phyloP scores from a whole-genome alignment of 2,888 invertebrate species.

The Eupithecia centaureata region DNA sequence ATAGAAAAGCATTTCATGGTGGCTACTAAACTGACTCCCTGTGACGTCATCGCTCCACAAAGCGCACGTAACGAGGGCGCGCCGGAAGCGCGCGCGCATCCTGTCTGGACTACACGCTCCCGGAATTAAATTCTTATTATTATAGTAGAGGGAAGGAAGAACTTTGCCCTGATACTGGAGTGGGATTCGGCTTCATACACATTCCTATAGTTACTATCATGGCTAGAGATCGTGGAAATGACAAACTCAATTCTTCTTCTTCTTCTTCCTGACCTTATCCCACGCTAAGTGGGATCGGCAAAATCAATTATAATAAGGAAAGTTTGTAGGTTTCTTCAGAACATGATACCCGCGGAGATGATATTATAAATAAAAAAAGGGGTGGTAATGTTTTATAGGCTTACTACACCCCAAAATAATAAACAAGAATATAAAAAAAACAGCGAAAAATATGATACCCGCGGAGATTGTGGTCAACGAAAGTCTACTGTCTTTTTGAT shows the following conservation, averaged over 20 bases:
- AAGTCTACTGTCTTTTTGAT: no score
- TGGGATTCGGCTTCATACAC: neutral
- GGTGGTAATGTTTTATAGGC: no score
- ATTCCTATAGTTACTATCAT: neutral
- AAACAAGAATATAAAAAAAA: no score
- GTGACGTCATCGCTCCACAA: conserved; percentile 52
- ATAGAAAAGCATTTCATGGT: neutral
- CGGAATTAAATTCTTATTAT: neutral
- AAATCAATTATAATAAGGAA: no score
- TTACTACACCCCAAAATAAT: no score
- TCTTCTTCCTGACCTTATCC: no score
- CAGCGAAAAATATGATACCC: no score
- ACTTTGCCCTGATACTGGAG: neutral
- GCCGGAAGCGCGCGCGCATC: conserved; percentile 68
- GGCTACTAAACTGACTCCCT: neutral
- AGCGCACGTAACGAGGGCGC: conserved; percentile 69
- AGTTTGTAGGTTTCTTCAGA: neutral
- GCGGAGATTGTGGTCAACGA: no score
- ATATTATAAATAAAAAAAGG: no score
- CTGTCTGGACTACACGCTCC: conserved; percentile 39
- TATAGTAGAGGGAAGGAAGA: neutral
- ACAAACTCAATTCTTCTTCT: neutral
- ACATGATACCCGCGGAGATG: no score
- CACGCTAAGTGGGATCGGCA: no score
- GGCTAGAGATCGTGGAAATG: neutral